These are phyloP conservation scores for Anorthoa munda DNA, from an alignment of 2,888 invertebrate species.

Conservation along the genomic window DNA sequence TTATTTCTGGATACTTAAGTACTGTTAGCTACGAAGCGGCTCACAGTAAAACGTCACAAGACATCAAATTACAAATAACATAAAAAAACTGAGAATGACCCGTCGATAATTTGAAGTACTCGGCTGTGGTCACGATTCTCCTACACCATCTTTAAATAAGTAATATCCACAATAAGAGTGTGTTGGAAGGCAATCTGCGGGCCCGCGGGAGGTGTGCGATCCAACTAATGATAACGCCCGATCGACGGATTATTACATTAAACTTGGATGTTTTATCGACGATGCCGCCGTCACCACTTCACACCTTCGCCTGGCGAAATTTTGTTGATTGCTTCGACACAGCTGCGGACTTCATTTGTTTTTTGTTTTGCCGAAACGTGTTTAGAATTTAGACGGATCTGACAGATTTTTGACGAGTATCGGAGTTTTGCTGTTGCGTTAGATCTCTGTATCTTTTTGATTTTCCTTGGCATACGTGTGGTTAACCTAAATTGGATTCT, in stretches of 20 bases:
- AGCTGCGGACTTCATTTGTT: slow-evolving; percentile 52
- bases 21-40: slow-evolving; percentile 38
- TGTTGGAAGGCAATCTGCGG: slow-evolving; percentile 84
- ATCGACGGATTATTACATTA: slow-evolving; percentile 90
- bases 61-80: slow-evolving; percentile 52
- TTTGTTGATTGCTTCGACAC: slow-evolving; percentile 68
- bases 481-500: neutral
- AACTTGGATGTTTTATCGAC: slow-evolving; percentile 83
- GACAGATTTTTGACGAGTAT: slow-evolving; percentile 5
- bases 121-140: slow-evolving; percentile 60
- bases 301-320: slow-evolving; percentile 80
- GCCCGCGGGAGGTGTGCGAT: slow-evolving; percentile 89
- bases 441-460: neutral
- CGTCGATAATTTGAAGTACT: slow-evolving; percentile 58
- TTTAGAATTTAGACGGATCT: slow-evolving; percentile 24
- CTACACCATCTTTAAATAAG: slow-evolving; percentile 63
- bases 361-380: slow-evolving; percentile 34
- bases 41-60: slow-evolving; percentile 53
- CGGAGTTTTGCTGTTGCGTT: neutral
- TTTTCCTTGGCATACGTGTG: neutral
- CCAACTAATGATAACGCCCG: slow-evolving; percentile 87
- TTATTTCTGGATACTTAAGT: slow-evolving; percentile 14
- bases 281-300: slow-evolving; percentile 76
- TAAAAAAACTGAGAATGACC: slow-evolving; percentile 62
- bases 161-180: slow-evolving; percentile 84